Evolutionary conservation across 2,113 vertebrate species (phyloP), one percentile per base, ranked within the genome.

Genomic region (Hiodon tergisus): DNA sequence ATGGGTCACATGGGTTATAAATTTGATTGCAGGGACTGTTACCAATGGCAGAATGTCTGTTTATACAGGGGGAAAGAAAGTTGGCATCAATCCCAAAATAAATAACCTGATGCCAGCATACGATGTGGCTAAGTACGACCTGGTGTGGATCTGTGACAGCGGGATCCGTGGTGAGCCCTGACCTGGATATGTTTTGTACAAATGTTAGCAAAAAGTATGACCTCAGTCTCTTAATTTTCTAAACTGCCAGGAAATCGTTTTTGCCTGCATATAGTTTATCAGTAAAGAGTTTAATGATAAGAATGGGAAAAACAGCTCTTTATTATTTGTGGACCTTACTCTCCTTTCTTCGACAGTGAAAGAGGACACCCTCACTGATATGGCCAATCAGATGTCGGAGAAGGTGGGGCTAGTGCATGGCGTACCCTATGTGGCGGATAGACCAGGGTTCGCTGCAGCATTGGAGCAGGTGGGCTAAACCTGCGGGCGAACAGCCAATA

Each of bases 71-170:
- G 97, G 97, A 9, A 99, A 96, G 84, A 99, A 99, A 67, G 97
- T 99, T 78, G 97, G 97, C 78, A 99, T 99, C 86, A 99, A 99
- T 79, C 97, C 97, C 6, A 99, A 99, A 86, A 99, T 99, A 86
- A 99, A 98, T 88, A 99, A 99, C 83, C 87, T 98, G 87, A 99
- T 99, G 97, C 97, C 97, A 3, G 97, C 94, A 5, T 99, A 99
- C 77, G 96, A 98, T 82, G 93, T 94, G 80, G 97, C 97, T 46
- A 97, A 97, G 69, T 98, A 98, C 11, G 92, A 94, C 73, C 93
- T 98, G 58, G 93, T 99, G 72, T 98, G 97, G 97, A 98, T 99
- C 86, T 99, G 97, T 77, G 97, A 99, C 88, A 99, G 97, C 80
- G 97, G 97, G 80, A 98, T 99, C 83, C 89, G 93, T 93, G 97